phyloP scores from a whole-genome alignment of 2,113 vertebrate species.

The Psammodynastes pulverulentus region DNA sequence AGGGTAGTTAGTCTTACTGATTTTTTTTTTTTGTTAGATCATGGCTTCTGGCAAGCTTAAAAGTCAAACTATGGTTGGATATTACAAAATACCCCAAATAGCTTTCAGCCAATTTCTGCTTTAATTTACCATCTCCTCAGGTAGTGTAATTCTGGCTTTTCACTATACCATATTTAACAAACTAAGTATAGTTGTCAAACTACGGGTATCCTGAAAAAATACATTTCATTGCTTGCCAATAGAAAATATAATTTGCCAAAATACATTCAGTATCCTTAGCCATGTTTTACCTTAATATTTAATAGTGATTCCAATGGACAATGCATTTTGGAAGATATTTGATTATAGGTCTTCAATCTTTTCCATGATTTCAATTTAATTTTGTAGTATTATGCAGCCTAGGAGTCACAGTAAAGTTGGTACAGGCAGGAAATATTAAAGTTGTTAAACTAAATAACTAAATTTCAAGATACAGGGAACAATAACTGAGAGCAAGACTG shows the following conservation, averaged over 20 bases:
- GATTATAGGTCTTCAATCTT: neutral
- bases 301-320: neutral
- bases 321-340: neutral
- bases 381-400: neutral
- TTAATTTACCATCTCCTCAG: neutral
- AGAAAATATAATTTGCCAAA: neutral
- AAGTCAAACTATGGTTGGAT: neutral
- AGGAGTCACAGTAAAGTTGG: neutral
- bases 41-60: neutral
- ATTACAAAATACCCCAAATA: neutral
- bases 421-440: neutral
- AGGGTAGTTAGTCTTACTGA: neutral
- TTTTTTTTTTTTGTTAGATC: neutral
- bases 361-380: neutral
- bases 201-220: neutral
- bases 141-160: neutral
- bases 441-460: neutral
- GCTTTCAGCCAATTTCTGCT: neutral
- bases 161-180: neutral
- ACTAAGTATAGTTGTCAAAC: neutral
- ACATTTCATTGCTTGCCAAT: neutral
- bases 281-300: neutral
- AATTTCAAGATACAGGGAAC: neutral
- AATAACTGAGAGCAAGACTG: neutral
- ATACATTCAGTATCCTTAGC: neutral